phyloP scores from a whole-genome alignment of 1,140 invertebrate genomes.

The Psix sp. region DNA sequence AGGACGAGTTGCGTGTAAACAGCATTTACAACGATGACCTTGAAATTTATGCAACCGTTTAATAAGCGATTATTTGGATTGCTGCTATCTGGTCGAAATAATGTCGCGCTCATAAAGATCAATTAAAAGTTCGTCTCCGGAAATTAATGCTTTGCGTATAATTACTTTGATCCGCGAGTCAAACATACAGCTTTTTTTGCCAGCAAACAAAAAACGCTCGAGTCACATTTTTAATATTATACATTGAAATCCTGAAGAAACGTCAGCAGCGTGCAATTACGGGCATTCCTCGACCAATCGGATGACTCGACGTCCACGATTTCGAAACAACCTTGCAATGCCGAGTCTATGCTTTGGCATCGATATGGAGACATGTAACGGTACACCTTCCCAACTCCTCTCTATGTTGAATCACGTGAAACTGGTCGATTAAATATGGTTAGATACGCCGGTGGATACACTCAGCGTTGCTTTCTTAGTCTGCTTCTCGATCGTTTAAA shows the following conservation, averaged over 20 bases:
- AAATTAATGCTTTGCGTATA: constrained; percentile 1
- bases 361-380: constrained; percentile 52
- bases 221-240: constrained; percentile 27
- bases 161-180: no score
- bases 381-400: constrained; percentile 33
- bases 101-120: constrained; percentile 16
- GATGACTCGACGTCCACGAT: constrained; percentile 40
- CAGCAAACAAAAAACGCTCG: constrained; percentile 3
- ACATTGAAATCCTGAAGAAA: constrained; percentile 18
- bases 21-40: constrained; percentile 24
- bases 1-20: constrained; percentile 43
- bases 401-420: constrained; percentile 17
- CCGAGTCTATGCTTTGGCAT: constrained; percentile 40
- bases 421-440: constrained; percentile 28
- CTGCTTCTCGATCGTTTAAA: not conserved
- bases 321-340: constrained; percentile 61
- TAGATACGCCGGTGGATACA: constrained; percentile 9
- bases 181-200: not conserved
- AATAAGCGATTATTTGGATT: constrained; percentile 47
- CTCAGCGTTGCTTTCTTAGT: not conserved
- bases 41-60: constrained; percentile 55
- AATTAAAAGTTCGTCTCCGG: constrained; percentile 26
- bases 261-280: constrained; percentile 33
- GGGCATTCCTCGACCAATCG: constrained; percentile 28
- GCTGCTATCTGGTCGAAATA: constrained; percentile 10